Percentiles rank a stretch among this genome's conserved stretches.
phyloP scores from a whole-genome alignment of 2,113 vertebrate genomes.

The Lophius piscatorius region DNA sequence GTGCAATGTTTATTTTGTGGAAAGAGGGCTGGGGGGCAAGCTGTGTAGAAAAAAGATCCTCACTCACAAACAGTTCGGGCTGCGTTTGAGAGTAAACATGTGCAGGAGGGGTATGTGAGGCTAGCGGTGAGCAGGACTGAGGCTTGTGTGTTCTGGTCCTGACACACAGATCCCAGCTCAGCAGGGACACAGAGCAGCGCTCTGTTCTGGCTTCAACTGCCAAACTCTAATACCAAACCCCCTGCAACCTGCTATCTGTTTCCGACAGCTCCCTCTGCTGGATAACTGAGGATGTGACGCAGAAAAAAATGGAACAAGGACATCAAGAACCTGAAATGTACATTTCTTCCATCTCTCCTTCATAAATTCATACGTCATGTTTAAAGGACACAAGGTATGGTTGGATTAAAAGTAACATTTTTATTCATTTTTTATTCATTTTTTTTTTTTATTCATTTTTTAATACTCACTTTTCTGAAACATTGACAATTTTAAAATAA shows the following conservation, averaged over 20 bases:
- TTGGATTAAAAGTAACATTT: too few species aligned
- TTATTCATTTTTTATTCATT: too few species aligned
- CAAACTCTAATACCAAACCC: slow-evolving; percentile 47
- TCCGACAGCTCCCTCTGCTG: slow-evolving; percentile 55
- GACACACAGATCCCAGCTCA: slow-evolving; percentile 69
- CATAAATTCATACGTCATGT: background rate
- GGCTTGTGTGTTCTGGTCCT: slow-evolving; percentile 74
- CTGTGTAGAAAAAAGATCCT: slow-evolving; percentile 62
- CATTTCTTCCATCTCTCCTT: background rate
- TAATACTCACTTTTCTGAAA: too few species aligned
- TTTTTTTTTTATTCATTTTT: too few species aligned
- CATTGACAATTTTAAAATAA: too few species aligned
- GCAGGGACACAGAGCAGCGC: slow-evolving; percentile 60
- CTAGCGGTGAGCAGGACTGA: slow-evolving; percentile 68
- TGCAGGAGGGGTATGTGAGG: slow-evolving; percentile 55
- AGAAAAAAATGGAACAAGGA: background rate
- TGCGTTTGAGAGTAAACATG: slow-evolving; percentile 72
- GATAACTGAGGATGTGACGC: background rate
- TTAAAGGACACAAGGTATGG: too few species aligned
- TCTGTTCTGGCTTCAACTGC: slow-evolving; percentile 70
- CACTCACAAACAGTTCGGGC: slow-evolving; percentile 76
- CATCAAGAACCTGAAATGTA: slow-evolving; percentile 14
- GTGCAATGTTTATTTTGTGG: slow-evolving; percentile 81
- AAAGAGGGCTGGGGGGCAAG: slow-evolving; percentile 47
- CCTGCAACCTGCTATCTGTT: slow-evolving; percentile 6